Percentiles rank a stretch among this genome's conserved stretches.
phyloP scores from a whole-genome alignment of 2,113 vertebrate species.

The Pao palembangensis region DNA sequence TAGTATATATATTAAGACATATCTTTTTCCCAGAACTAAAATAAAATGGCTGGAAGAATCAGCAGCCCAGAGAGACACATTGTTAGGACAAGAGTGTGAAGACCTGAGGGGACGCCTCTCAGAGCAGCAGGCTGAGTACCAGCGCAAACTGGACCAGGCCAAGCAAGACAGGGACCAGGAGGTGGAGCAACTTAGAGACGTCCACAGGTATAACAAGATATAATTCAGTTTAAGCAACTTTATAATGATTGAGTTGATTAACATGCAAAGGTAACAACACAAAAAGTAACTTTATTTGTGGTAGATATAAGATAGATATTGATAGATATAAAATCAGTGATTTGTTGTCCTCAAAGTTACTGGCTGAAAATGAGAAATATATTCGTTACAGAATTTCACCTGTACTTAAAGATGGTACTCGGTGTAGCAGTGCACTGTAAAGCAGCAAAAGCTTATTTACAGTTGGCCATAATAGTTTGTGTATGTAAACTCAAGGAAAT shows the following conservation, averaged over 20 bases:
- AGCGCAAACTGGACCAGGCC: constrained; percentile 72
- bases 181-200: constrained; percentile 79
- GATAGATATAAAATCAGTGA: too few species aligned
- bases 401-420: background rate
- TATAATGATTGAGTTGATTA: background rate
- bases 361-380: background rate
- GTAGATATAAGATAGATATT: too few species aligned
- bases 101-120: constrained; percentile 72
- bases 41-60: constrained; percentile 81
- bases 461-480: background rate
- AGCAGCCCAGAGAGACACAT: constrained; percentile 67
- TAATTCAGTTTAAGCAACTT: background rate
- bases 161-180: constrained; percentile 81
- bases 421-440: too few species aligned
- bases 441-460: background rate
- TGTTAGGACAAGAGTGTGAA: constrained; percentile 73
- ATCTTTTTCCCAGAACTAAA: constrained; percentile 65
- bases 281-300: background rate
- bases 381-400: background rate
- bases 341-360: too few species aligned
- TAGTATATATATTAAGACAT: background rate
- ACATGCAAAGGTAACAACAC: background rate
- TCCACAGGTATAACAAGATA: constrained; percentile 78
- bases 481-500: constrained; percentile 63
- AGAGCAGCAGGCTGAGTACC: constrained; percentile 79